Conservation (phyloP, 2,888 invertebrate genomes). For the Therioaphis trifolii region DNA sequence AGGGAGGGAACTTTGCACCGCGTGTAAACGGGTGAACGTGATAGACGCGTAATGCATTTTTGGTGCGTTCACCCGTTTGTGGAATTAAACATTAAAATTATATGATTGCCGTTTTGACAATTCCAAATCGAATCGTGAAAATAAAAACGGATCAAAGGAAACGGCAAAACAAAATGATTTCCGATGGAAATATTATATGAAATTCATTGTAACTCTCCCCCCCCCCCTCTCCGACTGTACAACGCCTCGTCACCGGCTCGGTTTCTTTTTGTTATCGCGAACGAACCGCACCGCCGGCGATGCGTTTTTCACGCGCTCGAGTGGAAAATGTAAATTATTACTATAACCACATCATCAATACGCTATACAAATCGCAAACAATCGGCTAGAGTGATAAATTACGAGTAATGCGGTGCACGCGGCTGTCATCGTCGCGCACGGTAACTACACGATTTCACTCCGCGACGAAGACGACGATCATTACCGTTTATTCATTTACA, state of each 20-base stretch:
- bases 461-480: background rate
- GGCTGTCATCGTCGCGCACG: background rate
- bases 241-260: background rate
- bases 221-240: background rate
- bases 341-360: conserved; percentile 27
- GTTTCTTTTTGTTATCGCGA: background rate
- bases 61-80: no score
- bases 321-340: conserved; percentile 49
- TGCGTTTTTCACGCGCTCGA: conserved; percentile 27
- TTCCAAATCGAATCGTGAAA: no score
- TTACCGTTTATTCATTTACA: background rate
- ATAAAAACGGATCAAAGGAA: no score
- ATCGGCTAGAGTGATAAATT: conserved; percentile 48
- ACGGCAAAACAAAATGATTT: no score
- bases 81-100: no score
- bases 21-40: no score
- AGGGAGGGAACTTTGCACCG: no score
- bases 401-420: background rate
- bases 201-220: no score
- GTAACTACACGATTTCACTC: background rate
- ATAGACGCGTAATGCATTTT: no score
- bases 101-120: no score
- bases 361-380: conserved; percentile 37
- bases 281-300: background rate
- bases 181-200: background rate